Evolutionary conservation across 2,888 invertebrate genomes (phyloP).

Genomic region (Gortyna flavago): DNA sequence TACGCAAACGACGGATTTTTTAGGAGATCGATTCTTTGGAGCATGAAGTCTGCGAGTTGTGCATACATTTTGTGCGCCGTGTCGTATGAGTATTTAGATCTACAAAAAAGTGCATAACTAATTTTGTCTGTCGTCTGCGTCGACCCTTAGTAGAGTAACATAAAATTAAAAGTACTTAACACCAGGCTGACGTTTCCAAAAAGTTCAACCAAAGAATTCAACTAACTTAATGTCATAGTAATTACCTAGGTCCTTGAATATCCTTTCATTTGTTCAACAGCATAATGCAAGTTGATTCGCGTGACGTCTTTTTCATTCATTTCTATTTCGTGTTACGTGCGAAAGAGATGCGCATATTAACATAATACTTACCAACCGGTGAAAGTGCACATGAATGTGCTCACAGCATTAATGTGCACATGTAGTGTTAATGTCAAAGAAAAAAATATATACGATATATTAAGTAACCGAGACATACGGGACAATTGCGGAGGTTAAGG

Average conservation of each 20-base stretch:
- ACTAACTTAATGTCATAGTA: slow-evolving; percentile 7
- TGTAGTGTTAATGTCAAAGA: slow-evolving; percentile 69
- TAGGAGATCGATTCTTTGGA: neutral
- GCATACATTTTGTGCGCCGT: neutral
- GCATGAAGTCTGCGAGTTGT: neutral
- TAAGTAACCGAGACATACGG: slow-evolving; percentile 69
- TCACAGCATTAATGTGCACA: slow-evolving; percentile 65
- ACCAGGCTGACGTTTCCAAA: slow-evolving; percentile 25
- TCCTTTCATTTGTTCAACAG: slow-evolving; percentile 35
- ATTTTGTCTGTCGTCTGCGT: slow-evolving; percentile 2
- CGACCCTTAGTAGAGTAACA: neutral
- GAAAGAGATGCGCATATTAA: slow-evolving; percentile 56
- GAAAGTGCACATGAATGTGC: slow-evolving; percentile 67
- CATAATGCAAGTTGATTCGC: slow-evolving; percentile 11
- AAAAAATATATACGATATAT: slow-evolving; percentile 59
- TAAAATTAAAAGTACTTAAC: slow-evolving; percentile 6
- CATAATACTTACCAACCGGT: slow-evolving; percentile 62
- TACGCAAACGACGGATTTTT: slow-evolving; percentile 15
- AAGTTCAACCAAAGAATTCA: slow-evolving; percentile 13
- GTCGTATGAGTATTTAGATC: neutral
- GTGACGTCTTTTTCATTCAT: slow-evolving; percentile 46
- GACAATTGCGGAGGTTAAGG: slow-evolving; percentile 73
- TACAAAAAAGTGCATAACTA: neutral
- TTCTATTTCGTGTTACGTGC: slow-evolving; percentile 61
- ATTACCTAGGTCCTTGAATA: slow-evolving; percentile 38